Conservation (phyloP, 1,140 invertebrate species). For the Armadillidium nasatum region DNA sequence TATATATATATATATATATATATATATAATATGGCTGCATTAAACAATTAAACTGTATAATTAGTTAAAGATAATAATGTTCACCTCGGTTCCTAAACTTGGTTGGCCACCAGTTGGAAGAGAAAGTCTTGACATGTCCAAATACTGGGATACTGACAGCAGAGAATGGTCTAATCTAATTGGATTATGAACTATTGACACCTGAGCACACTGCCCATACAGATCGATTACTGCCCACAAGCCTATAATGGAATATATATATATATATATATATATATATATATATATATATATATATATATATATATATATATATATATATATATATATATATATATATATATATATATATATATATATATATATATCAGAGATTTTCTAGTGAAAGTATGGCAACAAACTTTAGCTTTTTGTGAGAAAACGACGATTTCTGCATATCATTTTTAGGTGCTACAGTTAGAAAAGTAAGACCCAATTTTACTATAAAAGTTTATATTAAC, state of each 20-base stretch:
- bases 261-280: conserved; percentile 11
- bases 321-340: not conserved
- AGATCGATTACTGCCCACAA: conserved; percentile 92
- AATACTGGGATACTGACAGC: conserved; percentile 39
- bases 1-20: too few species aligned
- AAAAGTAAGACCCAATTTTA: too few species aligned
- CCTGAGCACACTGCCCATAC: conserved; percentile 90
- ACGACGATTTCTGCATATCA: too few species aligned
- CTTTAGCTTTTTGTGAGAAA: too few species aligned
- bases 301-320: conserved; percentile 9
- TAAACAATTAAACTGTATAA: too few species aligned
- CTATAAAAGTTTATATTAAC: too few species aligned
- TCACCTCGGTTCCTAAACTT: conserved; percentile 35
- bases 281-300: conserved; percentile 1
- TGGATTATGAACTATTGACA: conserved; percentile 54
- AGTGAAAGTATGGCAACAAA: too few species aligned
- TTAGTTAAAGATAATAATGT: too few species aligned
- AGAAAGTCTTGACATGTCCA: conserved; percentile 39
- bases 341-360: too few species aligned
- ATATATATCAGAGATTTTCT: too few species aligned
- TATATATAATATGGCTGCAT: too few species aligned
- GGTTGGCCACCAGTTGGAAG: conserved; percentile 29
- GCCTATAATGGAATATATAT: conserved; percentile 49
- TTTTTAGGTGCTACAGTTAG: too few species aligned
- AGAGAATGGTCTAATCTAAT: conserved; percentile 41